These are phyloP conservation scores for Pelvicachromis taeniatus DNA, from an alignment of 2,113 vertebrate species.

Conservation along the genomic window DNA sequence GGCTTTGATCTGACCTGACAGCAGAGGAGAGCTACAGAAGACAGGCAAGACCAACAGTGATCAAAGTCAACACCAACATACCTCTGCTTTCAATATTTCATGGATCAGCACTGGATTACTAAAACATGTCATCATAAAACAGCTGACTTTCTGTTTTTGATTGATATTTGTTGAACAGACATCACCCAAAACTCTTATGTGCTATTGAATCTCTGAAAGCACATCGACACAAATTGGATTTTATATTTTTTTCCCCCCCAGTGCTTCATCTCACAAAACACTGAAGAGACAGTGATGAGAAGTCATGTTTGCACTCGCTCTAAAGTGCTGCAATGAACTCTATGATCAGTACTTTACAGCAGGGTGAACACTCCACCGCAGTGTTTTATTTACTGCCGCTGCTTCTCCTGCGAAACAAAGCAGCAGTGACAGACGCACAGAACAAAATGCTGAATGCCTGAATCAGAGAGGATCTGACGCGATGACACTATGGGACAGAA, in stretches of 20 bases:
- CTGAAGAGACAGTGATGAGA: constrained; percentile 9
- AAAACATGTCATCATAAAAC: constrained; percentile 51
- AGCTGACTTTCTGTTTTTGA: constrained; percentile 39
- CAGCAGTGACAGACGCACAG: constrained; percentile 30
- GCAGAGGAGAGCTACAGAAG: constrained; percentile 29
- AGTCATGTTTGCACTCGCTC: constrained; percentile 33
- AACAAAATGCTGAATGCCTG: constrained; percentile 35
- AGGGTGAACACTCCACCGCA: constrained; percentile 5
- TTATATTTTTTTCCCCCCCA: fast-evolving
- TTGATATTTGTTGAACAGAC: constrained; percentile 53
- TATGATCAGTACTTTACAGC: constrained; percentile 33
- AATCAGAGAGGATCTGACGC: constrained; percentile 30
- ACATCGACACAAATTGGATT: constrained; percentile 18
- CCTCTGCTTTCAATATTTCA: constrained; percentile 70
- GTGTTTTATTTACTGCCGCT: constrained; percentile 50
- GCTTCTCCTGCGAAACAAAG: constrained; percentile 40
- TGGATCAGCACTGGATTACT: constrained; percentile 35
- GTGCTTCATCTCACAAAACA: not conserved
- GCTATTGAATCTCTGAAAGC: constrained; percentile 33
- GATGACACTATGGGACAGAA: not conserved
- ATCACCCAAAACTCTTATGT: constrained; percentile 15
- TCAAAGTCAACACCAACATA: constrained; percentile 74
- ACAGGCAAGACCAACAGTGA: constrained; percentile 52
- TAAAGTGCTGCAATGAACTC: constrained; percentile 50
- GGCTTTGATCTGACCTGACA: constrained; percentile 61